A percentile compares a stretch with the other conserved stretches of the same genome.
phyloP scores from a whole-genome alignment of 2,888 invertebrate genomes.

The Xestia c-nigrum region DNA sequence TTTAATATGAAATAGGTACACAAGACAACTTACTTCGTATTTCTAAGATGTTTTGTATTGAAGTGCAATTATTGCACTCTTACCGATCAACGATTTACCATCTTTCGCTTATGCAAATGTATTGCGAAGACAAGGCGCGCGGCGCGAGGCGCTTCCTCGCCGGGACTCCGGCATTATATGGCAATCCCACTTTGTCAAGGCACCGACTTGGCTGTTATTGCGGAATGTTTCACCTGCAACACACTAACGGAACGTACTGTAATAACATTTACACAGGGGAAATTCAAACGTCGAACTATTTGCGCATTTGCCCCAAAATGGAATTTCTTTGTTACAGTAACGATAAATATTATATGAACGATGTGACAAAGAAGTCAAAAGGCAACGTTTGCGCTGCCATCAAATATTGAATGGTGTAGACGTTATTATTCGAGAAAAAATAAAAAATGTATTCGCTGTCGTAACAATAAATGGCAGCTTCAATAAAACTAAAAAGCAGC shows the following conservation, averaged over 20 bases:
- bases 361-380: constrained; percentile 85
- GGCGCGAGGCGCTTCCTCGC: constrained; percentile 62
- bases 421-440: constrained; percentile 48
- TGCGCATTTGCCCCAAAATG: constrained; percentile 87
- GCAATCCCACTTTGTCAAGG: constrained; percentile 77
- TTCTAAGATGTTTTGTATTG: constrained; percentile 16
- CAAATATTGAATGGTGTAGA: constrained; percentile 75
- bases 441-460: constrained; percentile 46
- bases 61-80: constrained; percentile 39
- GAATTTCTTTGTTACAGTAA: constrained; percentile 87
- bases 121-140: constrained; percentile 58
- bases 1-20: constrained; percentile 19
- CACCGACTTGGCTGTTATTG: constrained; percentile 79
- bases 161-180: constrained; percentile 69
- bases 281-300: constrained; percentile 90
- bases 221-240: constrained; percentile 86
- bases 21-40: not conserved
- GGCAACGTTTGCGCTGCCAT: constrained; percentile 74
- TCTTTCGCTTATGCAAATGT: constrained; percentile 67
- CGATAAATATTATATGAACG: constrained; percentile 87
- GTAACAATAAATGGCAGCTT: constrained; percentile 52
- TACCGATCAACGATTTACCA: constrained; percentile 62
- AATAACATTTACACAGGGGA: constrained; percentile 89
- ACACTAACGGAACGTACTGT: constrained; percentile 79
- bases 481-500: constrained; percentile 69